Evolutionary conservation across 2,797 vertebrate genomes (phyloP).

Genomic region (Nothura maculosa): DNA sequence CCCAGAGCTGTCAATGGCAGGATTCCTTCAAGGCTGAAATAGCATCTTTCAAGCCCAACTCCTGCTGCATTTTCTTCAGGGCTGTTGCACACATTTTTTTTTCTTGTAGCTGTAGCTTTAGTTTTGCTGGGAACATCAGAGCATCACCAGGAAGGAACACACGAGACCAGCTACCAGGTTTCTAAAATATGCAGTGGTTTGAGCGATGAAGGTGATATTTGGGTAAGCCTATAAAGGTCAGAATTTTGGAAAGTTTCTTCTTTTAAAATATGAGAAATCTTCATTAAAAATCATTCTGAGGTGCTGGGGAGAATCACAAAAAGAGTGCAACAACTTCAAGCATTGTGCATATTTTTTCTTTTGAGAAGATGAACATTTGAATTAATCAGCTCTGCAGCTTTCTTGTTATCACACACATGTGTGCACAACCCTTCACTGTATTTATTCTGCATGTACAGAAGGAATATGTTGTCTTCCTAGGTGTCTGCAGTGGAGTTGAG

Average conservation of each 20-base stretch:
- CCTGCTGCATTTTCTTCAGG: neutral
- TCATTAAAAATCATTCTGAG: neutral
- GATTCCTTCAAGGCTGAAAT: neutral
- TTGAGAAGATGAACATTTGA: neutral
- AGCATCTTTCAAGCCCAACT: neutral
- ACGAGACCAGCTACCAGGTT: neutral
- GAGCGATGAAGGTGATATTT: neutral
- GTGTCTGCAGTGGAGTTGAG: neutral
- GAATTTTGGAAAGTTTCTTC: neutral
- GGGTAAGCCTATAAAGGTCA: neutral
- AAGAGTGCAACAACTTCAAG: neutral
- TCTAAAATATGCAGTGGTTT: neutral
- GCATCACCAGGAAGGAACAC: neutral
- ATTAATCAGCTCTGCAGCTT: neutral
- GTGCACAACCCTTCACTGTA: accelerated
- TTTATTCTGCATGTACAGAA: neutral
- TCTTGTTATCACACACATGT: neutral
- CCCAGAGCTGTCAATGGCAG: neutral
- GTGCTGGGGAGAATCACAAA: neutral
- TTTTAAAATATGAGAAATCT: neutral
- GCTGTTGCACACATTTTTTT: neutral
- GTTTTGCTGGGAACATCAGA: neutral
- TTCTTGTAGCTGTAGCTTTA: neutral
- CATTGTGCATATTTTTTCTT: neutral
- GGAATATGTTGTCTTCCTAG: neutral